Base-by-base conservation (phyloP, 2,888 invertebrate genomes). In the Eucriotettix oculatus region DNA sequence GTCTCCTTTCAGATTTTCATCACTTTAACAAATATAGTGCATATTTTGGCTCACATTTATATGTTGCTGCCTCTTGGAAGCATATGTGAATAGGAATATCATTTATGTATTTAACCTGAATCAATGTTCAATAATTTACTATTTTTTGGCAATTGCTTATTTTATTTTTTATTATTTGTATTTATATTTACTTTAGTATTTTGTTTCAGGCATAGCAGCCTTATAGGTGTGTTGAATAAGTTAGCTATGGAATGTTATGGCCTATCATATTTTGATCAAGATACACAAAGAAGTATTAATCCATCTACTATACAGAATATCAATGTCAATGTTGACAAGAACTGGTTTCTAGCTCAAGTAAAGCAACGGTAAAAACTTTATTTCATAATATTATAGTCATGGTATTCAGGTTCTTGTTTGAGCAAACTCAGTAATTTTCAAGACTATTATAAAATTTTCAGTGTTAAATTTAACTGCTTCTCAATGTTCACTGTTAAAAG, bases 271-370 rank as follows among this genome's bases (percentile, higher is more conserved):
- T 67, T 83, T 53, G 82, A 83, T 61, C 70, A 82, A 10, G 81
- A 83, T 9, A 79, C 81, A 59, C 78, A 79, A 56, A 73, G 81
- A 59, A 74, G 78, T 0, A 77, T 85, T 56, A 80, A 83, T 68
- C 78, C 84, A 0, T 77, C 79, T 59, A 76, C 78, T 62, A 78
- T 85, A 10, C 75, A 75, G 56, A 80, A 78, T 1, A 77, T 84
- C 0, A 74, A 74, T 40, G 77, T 85, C 0, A 74, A 74, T 40
- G 74, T 55, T 40, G 81, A 86, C 68, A 76, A 75, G 10, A 73
- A 74, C 14, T 87, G 87, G 87, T 80, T 82, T 61, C 68, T 84
- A 5, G 78, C 78, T 40, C 84, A 85, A 69, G 78, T 84, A 2
- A 84, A 80, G 70, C 74, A 73, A 10, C 69, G 70, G 71, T 71